phyloP scores from a whole-genome alignment of 1,140 invertebrate species.

The Alviniconcha marisindica region DNA sequence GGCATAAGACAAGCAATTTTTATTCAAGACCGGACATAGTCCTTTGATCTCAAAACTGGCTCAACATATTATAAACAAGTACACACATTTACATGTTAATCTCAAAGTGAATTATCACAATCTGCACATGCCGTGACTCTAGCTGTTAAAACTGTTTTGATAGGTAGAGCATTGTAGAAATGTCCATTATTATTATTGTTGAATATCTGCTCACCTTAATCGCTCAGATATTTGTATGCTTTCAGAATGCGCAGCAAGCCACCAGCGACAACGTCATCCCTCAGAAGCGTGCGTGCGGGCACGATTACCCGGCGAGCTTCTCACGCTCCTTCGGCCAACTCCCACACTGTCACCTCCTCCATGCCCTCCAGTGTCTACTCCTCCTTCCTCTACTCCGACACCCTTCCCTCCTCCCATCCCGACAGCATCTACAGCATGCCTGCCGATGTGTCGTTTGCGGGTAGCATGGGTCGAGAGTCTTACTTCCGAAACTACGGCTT shows the following conservation, averaged over 20 bases:
- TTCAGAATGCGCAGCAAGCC: conserved; percentile 35
- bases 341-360: conserved; percentile 16
- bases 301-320: background rate
- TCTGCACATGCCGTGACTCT: no score
- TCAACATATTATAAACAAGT: no score
- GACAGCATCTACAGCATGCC: conserved; percentile 32
- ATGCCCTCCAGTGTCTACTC: background rate
- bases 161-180: no score
- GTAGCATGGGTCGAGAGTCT: background rate
- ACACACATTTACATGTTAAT: no score
- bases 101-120: no score
- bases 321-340: background rate
- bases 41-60: no score
- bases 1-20: no score
- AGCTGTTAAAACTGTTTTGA: no score
- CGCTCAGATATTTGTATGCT: background rate
- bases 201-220: no score
- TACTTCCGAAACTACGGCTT: background rate
- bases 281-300: background rate
- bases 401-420: conserved; percentile 15
- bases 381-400: conserved; percentile 26
- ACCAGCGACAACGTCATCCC: background rate
- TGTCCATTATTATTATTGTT: no score
- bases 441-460: background rate
- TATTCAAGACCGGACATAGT: no score